Evolutionary conservation across 2,797 vertebrate genomes (phyloP).

Genomic region (Eremophila alpestris): DNA sequence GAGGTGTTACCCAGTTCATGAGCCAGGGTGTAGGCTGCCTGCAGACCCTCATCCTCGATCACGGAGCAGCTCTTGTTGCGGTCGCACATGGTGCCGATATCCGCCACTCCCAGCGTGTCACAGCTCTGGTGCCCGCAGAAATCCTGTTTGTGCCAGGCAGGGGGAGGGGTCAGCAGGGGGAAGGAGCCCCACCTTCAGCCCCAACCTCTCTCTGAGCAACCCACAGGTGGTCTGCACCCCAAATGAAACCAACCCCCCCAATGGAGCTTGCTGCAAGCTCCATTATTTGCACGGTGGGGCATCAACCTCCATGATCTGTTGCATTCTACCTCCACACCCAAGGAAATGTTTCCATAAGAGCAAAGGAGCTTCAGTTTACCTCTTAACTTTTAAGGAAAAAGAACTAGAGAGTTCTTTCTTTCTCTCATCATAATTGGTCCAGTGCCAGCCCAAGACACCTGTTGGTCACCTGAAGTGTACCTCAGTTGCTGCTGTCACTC

Average conservation of each 20-base stretch:
- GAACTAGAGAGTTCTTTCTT: too few relatives aligned
- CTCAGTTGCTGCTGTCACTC: too few relatives aligned
- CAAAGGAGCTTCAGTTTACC: too few relatives aligned
- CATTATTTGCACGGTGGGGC: rapidly evolving
- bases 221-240: background rate
- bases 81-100: conserved; percentile 95
- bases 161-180: background rate
- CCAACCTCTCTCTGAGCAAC: background rate
- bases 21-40: conserved; percentile 92
- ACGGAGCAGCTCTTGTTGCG: conserved; percentile 95
- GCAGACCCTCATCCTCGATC: conserved; percentile 93
- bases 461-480: too few relatives aligned
- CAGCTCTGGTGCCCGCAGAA: conserved; percentile 93
- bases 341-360: too few relatives aligned
- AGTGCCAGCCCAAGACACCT: too few relatives aligned
- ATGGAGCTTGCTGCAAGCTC: background rate
- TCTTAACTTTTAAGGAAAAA: too few relatives aligned
- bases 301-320: rapidly evolving
- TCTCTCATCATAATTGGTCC: too few relatives aligned
- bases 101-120: conserved; percentile 91
- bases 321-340: too few relatives aligned
- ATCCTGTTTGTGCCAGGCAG: conserved; percentile 75
- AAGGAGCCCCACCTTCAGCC: rapidly evolving
- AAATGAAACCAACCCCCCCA: background rate
- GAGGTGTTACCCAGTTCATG: conserved; percentile 88